Base-by-base conservation (phyloP, 2,113 vertebrate genomes). In the Chloropsis hardwickii region DNA sequence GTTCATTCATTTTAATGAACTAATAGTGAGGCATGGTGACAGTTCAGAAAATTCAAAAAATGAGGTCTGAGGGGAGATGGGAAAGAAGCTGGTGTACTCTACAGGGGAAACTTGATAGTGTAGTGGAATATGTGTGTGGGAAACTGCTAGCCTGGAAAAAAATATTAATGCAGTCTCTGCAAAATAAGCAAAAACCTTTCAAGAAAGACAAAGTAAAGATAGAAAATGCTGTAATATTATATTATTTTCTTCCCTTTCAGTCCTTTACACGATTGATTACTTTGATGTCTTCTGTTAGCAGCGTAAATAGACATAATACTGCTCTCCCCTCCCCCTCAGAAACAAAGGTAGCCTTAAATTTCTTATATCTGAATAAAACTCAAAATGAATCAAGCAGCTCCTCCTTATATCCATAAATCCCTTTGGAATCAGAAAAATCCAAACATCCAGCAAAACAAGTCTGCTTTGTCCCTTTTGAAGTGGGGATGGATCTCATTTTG, bases 101-200 rank as follows among this genome's bases (percentile, higher is more conserved):
- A 67, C 39, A 56, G 69, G 44, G 47, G 17, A 76, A 89, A 40
- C 33, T 3, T 33, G 21, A 54, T 77, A 45, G 64, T 71, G 31
- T 81, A 67, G 28, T 64, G 13, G 60, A 78, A 29, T 77, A 22
- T 64, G 72, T 81, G 74, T 37, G 14, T 18, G 29, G 25, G 72
- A 56, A 92, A 86, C 90, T 97, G 83, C 90, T 93, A 83, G 88
- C 72, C 67, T 94, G 56, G 84, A 73, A 90, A 86, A 95, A 92
- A 93, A 31, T 14, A 73, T 44, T 93, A 92, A 88, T 88, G 72
- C 73, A 84, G 40, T 83, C 69, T 94, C 51, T 93, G 94, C 93
- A 95, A 90, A 96, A 93, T 76, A 95, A 96, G 82, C 88, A 92
- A 92, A 97, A 95, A 25, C 20, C 56, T 77, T 86, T 90, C 77